phyloP scores from a whole-genome alignment of 2,888 invertebrate species.

The Blastobasis lacticolella region DNA sequence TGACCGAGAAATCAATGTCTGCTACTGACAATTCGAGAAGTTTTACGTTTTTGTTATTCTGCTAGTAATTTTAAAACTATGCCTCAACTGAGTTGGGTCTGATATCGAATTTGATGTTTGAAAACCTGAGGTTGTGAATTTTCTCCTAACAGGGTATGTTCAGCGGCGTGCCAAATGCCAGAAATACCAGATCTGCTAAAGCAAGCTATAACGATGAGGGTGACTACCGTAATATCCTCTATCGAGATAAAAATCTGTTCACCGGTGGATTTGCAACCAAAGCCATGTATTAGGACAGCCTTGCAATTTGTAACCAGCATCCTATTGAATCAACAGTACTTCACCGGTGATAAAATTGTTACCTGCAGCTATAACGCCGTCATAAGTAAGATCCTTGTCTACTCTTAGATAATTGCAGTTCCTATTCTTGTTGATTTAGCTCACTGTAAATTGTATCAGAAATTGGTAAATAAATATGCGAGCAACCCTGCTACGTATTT shows the following conservation, averaged over 20 bases:
- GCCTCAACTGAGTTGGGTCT: too few relatives aligned
- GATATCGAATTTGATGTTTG: too few relatives aligned
- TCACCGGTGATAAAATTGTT: slow-evolving; percentile 27
- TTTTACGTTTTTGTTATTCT: too few relatives aligned
- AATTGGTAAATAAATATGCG: too few relatives aligned
- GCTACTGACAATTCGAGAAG: too few relatives aligned
- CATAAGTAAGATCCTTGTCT: slow-evolving; percentile 34
- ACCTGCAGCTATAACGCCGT: slow-evolving; percentile 31
- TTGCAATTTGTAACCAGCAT: slow-evolving; percentile 31
- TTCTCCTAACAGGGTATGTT: slow-evolving; percentile 40
- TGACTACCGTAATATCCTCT: slow-evolving; percentile 19
- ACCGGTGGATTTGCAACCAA: slow-evolving; percentile 12
- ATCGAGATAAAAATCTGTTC: slow-evolving; percentile 28
- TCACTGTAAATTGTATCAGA: too few relatives aligned
- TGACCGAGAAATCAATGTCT: too few relatives aligned
- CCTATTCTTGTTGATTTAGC: too few relatives aligned
- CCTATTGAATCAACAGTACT: slow-evolving; percentile 35
- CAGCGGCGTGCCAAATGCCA: slow-evolving; percentile 54
- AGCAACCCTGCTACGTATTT: too few relatives aligned
- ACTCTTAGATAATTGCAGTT: too few relatives aligned
- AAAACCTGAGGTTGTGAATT: too few relatives aligned
- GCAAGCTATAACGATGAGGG: slow-evolving; percentile 37
- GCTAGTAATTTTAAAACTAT: too few relatives aligned
- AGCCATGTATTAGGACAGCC: slow-evolving; percentile 38
- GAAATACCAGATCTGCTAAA: slow-evolving; percentile 34